Base-by-base conservation (phyloP, 64 coral and sea anemone species). In the Dendronephthya gigantea region DNA sequence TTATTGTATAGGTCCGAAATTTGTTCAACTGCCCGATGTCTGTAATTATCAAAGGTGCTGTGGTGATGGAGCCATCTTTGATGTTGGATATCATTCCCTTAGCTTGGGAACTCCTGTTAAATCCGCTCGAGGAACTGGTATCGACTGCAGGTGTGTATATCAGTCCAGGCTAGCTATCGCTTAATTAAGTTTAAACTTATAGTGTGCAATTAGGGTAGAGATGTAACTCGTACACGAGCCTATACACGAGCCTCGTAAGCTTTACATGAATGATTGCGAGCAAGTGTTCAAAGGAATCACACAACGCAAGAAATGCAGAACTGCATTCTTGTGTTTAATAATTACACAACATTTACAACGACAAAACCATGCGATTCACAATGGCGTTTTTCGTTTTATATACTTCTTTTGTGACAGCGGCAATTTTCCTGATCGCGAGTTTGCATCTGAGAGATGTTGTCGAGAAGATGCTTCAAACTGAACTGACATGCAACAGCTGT, bases 21-120 rank as follows among this genome's bases (percentile, higher is more conserved):
- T 58, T 97, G n/a, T 93, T 87, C 6, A 92, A 97, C 75, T 93
- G 92, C 49, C 91, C 91, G 30, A 93, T 97, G 84, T 93, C 94
- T 27, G 88, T 97, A 17, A 91, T 97, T 75, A 89, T 92, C 2
- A 97, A 97, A 84, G 94, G 91, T 22, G 94, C 91, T 4, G 89
- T 89, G 27, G 94, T 97, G 1, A 87, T 97, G 49, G 94, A 93
- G 12, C 90, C 81, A 2, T 87, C 90, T 23, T 91, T 91, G 22
- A 47, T 97, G 14, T 82, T 93, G 41, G 94, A 97, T 39, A 97
- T 92, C 9, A 68, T 97, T 0, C 94, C 94, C 5, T 83, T 97
- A 11, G 92, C 88, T 1, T 97, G 94, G 94, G 94, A 97, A 87
- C 84, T 97, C 7, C 84, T 97, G 19, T 91, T 97, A 35, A 92